Evolutionary conservation across 2,797 vertebrate genomes (phyloP), one percentile per base, ranked within the genome.

Genomic region (Enteromius fasciolatus): DNA sequence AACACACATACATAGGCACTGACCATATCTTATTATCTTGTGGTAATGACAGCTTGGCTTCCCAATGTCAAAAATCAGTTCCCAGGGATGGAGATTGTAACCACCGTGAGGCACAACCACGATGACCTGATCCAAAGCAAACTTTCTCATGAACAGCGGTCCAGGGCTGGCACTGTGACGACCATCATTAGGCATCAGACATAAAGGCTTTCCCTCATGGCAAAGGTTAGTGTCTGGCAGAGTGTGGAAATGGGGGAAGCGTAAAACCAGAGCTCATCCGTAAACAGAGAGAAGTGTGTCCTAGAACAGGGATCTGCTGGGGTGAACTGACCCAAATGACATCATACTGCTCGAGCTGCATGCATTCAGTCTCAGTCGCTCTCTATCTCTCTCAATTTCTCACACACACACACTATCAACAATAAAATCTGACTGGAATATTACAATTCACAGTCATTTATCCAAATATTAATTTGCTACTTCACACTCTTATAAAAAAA

Each of bases 181-280:
- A 48, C 36, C 39, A 67, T 82, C 80, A 63, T 48, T 76, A 85
- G 54, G 50, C 44, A 69, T 20, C 25, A n/a, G 82, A 85, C 83
- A 86, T 82, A 88, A 84, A 87, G 80, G 86, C 89, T 81, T 87
- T 80, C 79, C 83, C 78, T 89, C 77, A 88, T 80, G 82, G 88
- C 85, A 87, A 88, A 91, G 87, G 89, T 90, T 86, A 89, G 81
- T 0, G 57, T 70, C 84, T 89, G 87, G 88, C 86, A 59, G 28
- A 1, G 67, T 74, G 64, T 18, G 77, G 23, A 31, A 0, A 76
- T 44, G 76, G 74, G 14, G 80, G 50, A 79, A 86, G 84, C 66
- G 86, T 89, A 80, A 81, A 70, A 83, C 23, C 3, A 64, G 69
- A 64, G 84, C 67, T 73, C 85, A 86, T 83, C 67, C 76, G 48